These are phyloP conservation scores for Eira barbara DNA, from an alignment of 2,113 vertebrate genomes.

Conservation along the genomic window DNA sequence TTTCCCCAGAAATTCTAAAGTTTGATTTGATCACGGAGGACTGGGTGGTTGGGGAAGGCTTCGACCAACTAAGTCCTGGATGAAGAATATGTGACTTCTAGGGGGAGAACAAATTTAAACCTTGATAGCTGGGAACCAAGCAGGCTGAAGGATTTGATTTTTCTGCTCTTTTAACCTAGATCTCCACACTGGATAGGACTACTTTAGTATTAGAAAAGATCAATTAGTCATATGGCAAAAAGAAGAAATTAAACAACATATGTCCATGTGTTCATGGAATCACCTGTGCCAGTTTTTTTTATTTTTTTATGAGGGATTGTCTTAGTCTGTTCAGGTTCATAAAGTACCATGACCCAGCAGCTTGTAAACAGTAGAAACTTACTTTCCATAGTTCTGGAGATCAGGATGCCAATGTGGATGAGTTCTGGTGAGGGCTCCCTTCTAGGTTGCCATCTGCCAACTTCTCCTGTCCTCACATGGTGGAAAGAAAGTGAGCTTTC, in stretches of 20 bases:
- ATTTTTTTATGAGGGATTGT: neutral
- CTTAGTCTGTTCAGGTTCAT: neutral
- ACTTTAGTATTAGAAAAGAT: neutral
- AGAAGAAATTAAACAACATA: neutral
- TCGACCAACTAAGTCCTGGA: neutral
- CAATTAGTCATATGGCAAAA: neutral
- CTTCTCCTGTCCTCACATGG: neutral
- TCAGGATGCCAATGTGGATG: neutral
- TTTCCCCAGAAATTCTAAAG: neutral
- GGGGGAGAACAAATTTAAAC: neutral
- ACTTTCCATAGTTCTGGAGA: neutral
- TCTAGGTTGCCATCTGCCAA: no score
- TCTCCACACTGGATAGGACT: neutral
- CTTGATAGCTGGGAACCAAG: neutral
- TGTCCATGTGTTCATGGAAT: neutral
- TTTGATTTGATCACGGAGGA: neutral
- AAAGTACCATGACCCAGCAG: neutral
- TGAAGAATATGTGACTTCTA: neutral
- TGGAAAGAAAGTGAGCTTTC: neutral
- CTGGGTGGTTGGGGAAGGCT: neutral
- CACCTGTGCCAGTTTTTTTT: neutral
- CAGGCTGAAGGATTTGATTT: neutral
- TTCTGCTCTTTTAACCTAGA: neutral
- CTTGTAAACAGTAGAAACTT: neutral
- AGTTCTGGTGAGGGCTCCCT: neutral